phyloP scores from a whole-genome alignment of 2,113 vertebrate genomes.

The Heliornis fulica region DNA sequence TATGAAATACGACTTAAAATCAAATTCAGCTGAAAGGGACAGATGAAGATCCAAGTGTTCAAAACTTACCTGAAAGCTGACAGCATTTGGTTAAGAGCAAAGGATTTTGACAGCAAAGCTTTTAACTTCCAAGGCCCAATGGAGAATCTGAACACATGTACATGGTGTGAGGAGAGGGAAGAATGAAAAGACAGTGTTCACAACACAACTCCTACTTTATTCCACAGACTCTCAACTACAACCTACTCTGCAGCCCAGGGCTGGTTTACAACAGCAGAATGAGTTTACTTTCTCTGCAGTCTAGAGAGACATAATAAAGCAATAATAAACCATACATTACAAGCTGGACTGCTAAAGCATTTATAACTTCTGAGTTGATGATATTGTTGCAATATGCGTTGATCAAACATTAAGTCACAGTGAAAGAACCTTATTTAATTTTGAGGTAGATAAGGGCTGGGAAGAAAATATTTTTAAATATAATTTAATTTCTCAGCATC shows the following conservation, averaged over 20 bases:
- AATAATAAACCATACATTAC: neutral
- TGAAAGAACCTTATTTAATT: neutral
- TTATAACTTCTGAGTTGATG: neutral
- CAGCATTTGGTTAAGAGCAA: neutral
- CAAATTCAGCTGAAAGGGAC: neutral
- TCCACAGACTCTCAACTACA: neutral
- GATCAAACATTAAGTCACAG: neutral
- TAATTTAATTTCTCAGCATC: constrained; percentile 1
- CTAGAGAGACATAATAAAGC: neutral
- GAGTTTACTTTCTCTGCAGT: neutral
- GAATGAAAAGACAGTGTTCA: neutral
- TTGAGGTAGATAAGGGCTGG: neutral
- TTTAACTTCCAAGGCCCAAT: neutral
- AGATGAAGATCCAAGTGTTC: neutral
- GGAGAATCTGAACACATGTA: neutral
- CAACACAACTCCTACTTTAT: neutral
- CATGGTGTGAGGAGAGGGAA: neutral
- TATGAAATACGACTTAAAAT: neutral
- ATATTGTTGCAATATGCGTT: neutral
- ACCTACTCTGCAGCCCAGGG: neutral
- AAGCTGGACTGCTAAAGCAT: neutral
- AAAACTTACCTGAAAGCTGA: neutral
- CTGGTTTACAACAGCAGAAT: neutral
- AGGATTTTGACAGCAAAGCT: neutral
- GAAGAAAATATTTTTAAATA: constrained; percentile 47